Percentiles rank a stretch among this genome's conserved stretches.
phyloP scores from a whole-genome alignment of 2,113 vertebrate genomes.

The Labeo rohita region DNA sequence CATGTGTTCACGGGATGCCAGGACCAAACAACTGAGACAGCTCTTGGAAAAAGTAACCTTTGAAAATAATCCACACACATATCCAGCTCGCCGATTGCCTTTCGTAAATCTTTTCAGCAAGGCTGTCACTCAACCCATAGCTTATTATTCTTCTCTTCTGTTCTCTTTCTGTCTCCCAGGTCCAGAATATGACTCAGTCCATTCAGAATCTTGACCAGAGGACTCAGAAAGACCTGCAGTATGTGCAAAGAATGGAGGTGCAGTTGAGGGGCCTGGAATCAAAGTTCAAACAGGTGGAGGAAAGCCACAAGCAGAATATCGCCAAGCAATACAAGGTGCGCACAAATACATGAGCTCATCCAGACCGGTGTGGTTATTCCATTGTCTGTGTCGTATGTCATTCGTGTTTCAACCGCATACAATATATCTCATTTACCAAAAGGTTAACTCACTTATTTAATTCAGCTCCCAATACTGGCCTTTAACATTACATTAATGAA shows the following conservation, averaged over 20 bases:
- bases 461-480: background rate
- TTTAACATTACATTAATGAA: slow-evolving; percentile 29
- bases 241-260: slow-evolving; percentile 95
- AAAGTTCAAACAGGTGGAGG: slow-evolving; percentile 94
- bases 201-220: slow-evolving; percentile 93
- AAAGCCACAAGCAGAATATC: slow-evolving; percentile 90
- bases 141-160: background rate
- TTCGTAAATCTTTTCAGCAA: background rate
- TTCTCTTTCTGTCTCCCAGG: slow-evolving; percentile 71
- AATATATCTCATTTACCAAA: slow-evolving; percentile 23
- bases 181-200: slow-evolving; percentile 97
- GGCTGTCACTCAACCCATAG: background rate
- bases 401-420: background rate
- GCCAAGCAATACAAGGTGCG: slow-evolving; percentile 95
- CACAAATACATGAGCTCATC: background rate
- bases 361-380: background rate
- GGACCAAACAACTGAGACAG: slow-evolving; percentile 92
- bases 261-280: slow-evolving; percentile 91
- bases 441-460: background rate
- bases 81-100: background rate
- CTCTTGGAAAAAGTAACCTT: slow-evolving; percentile 92
- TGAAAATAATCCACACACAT: slow-evolving; percentile 18
- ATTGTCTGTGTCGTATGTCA: slow-evolving; percentile 24
- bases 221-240: slow-evolving; percentile 92
- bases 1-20: slow-evolving; percentile 93